phyloP scores from a whole-genome alignment of 2,888 invertebrate genomes.

The Melipona beecheii region DNA sequence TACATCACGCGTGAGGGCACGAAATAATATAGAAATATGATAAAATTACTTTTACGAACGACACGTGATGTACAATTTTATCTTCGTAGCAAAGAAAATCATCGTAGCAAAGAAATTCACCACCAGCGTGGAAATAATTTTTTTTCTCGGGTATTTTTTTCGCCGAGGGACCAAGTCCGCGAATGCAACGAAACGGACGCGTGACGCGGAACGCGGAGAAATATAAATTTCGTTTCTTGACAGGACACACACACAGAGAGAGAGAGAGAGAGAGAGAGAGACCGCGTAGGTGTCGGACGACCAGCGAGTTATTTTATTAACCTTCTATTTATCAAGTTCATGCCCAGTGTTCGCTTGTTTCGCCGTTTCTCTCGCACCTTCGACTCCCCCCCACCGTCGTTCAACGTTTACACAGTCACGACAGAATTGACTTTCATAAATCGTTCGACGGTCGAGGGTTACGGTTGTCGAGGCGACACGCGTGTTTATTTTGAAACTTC shows the following conservation, averaged over 20 bases:
- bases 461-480: not conserved
- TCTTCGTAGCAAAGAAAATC: slow-evolving; percentile 17
- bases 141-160: slow-evolving; percentile 29
- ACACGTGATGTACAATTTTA: not conserved
- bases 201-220: not conserved
- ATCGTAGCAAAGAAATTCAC: slow-evolving; percentile 21
- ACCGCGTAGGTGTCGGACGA: not conserved
- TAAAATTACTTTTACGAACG: slow-evolving; percentile 35
- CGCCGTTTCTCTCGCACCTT: no score
- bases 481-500: not conserved
- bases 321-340: slow-evolving; percentile 38
- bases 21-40: no score
- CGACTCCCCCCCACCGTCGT: not conserved
- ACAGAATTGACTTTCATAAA: slow-evolving; percentile 22
- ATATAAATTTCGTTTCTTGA: slow-evolving; percentile 38
- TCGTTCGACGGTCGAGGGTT: not conserved
- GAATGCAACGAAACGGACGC: slow-evolving; percentile 2
- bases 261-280: no score
- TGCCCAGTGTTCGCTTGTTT: not conserved
- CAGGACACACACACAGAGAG: slow-evolving; percentile 10
- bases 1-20: no score
- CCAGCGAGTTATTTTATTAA: slow-evolving; percentile 43
- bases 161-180: slow-evolving; percentile 24
- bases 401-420: not conserved
- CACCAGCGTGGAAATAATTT: slow-evolving; percentile 31